Evolutionary conservation across 2,113 vertebrate species (phyloP), one percentile per base, ranked within the genome.

Genomic region (Aphelocoma coerulescens): DNA sequence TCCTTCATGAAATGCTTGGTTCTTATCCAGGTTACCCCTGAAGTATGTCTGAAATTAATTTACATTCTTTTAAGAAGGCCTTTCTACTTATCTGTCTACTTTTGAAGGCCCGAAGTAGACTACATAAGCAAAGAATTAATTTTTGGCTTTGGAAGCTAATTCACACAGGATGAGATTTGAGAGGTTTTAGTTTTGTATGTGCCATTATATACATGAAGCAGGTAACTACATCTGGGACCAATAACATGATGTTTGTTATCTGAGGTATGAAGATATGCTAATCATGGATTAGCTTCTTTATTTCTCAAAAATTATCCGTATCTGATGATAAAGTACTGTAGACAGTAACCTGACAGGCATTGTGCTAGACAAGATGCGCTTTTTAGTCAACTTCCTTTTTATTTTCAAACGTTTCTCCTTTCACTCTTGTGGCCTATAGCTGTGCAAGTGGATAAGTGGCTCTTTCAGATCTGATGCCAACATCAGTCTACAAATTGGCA

Each of bases 391-490:
- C 88, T 96, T 92, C 82, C 85, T 95, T 73, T 55, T 88, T 76
- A 88, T 96, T 97, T 97, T 95, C 57, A 94, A 96, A 91, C 77
- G 51, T 74, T 91, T 93, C 77, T 96, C 73, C 74, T 96, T 96
- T 96, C 89, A 79, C 51, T 91, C 80, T 91, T 82, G 52, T 96
- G 72, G 69, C 92, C 91, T 96, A 86, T 87, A 96, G 93, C 93
- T 92, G 86, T 88, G 88, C 86, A 94, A 92, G 80, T 89, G 92
- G 78, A 95, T 96, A 93, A 96, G 93, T 95, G 93, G 91, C 68
- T 96, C 91, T 97, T 97, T 97, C 89, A 97, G 91, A 97, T 97
- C 95, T 88, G 84, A 65, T 88, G 96, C 96, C 97, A 98, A 91
- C 72, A 97, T 95, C 86, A 96, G 83, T 95, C 95, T 95, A 33